Base-by-base conservation (phyloP, 2,797 vertebrate genomes). In the Rhabdophis nuchalis region DNA sequence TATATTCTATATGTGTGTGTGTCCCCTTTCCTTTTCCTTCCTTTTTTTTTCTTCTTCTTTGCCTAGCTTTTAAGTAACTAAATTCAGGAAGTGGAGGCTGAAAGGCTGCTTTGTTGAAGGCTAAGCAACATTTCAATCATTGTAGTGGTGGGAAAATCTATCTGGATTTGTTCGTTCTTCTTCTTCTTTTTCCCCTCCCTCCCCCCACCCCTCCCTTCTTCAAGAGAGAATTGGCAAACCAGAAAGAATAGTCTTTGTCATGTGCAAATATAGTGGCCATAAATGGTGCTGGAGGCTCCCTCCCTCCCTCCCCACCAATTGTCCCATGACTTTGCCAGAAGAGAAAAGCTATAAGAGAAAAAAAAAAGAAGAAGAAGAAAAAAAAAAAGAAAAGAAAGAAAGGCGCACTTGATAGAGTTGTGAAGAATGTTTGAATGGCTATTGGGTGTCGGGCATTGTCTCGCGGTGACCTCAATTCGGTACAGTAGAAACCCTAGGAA, bases 401-500 rank as follows among this genome's bases (percentile, higher is more conserved):
- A 99, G 98, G 97, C 98, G 97, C 97, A 96, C 98, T 99, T 98
- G 98, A 99, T 99, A 98, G 98, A 99, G 98, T 98, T 98, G 98
- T 99, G 98, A 98, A 98, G 98, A 98, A 97, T 97, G 98, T 97
- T 97, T 99, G 98, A 99, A 99, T 98, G 98, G 98, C 98, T 97
- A 97, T 98, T 99, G 98, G 99, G 98, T 98, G 98, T 98, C 98
- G 98, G 97, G 98, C 98, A 99, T 99, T 99, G 99, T 99, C 98
- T 98, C 97, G 95, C 89, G 2, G 97, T 98, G 98, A 99, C 99
- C 99, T 99, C 98, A 98, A 99, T 99, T 99, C 98, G 98, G 99
- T 99, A 99, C 98, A 99, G 99, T 99, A 99, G 98, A 98, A 98
- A 98, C 98, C 98, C 98, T 99, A 50, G 98, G 98, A 98, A 98